Base-by-base conservation (phyloP, 35 echinoderm and acorn worm species). In the Chiridota heheva region DNA sequence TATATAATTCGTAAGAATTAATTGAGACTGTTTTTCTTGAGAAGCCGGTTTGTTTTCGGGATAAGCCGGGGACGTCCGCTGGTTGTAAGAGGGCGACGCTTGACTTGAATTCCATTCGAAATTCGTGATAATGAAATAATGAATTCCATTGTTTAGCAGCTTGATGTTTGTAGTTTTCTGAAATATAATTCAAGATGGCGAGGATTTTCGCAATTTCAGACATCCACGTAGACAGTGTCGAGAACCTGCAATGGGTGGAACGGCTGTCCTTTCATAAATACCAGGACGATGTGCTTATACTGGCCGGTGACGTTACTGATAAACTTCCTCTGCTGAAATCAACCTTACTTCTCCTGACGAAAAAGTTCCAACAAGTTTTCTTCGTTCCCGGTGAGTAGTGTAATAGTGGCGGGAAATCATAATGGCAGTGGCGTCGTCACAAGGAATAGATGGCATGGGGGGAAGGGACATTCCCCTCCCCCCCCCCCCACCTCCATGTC, bases 171-270 rank as follows among this genome's bases (percentile, higher is more conserved):
- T n/a, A n/a, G n/a, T n/a, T n/a, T n/a, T n/a, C n/a, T n/a, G n/a
- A n/a, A n/a, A n/a, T n/a, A n/a, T n/a, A n/a, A n/a, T 53, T 22
- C 80, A 34, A 17, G 12, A 98, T 91, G 95, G 84, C 89, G 25
- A 84, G 95, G 32, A 82, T 98, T 38, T 98, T 92, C 80, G 95
- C 95, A 20, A 91, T 98, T 16, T 98, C 95, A 12, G 95, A 98
- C 39, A 62, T 98, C 73, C 95, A 98, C 31, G 89, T 98, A 1
- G 95, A 98, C 43, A 65, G 86, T 43, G 42, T 73, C 3, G 89
- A 91, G 2, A 98, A 98, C 40, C 73, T 74, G 15, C 47, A 85
- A 40, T 98, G 90, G 79, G 67, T 92, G 41, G 89, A 98, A 22
- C 51, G 76, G 1, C 63, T 91, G 8, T 73, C 89, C 1, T 77